A percentile compares a stretch with the other conserved stretches of the same genome.
Evolutionary conservation across 2,113 vertebrate species (phyloP).

Genomic region (Hemibagrus wyckioides): DNA sequence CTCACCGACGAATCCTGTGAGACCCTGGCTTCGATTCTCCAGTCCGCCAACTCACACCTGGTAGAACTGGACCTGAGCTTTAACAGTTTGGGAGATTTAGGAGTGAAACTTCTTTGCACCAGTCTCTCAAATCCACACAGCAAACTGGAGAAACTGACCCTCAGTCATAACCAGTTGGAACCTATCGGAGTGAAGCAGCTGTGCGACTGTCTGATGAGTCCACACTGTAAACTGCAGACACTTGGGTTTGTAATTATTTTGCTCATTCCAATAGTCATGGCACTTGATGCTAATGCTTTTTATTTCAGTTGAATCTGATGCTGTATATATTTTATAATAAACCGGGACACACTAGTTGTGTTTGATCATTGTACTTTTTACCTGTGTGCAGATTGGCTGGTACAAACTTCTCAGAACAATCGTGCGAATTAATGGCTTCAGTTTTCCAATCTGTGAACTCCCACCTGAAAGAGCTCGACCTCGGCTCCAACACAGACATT

Average conservation of each 20-base stretch:
- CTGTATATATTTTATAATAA: not conserved
- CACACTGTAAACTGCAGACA: constrained; percentile 32
- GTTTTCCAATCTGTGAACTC: constrained; percentile 50
- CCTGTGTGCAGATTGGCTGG: constrained; percentile 31
- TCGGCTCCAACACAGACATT: constrained; percentile 53
- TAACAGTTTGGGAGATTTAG: constrained; percentile 42
- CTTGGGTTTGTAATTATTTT: constrained; percentile 30
- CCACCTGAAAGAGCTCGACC: constrained; percentile 53
- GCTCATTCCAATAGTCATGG: not conserved
- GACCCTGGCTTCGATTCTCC: constrained; percentile 29
- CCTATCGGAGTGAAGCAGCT: constrained; percentile 33
- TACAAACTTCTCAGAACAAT: constrained; percentile 38
- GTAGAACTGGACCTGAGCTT: constrained; percentile 38
- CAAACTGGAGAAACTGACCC: constrained; percentile 34
- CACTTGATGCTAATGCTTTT: not conserved
- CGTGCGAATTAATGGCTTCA: constrained; percentile 49
- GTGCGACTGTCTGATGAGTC: constrained; percentile 27
- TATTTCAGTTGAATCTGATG: not conserved
- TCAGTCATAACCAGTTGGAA: constrained; percentile 29
- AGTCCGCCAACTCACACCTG: constrained; percentile 31
- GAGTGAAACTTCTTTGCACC: constrained; percentile 27
- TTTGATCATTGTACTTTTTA: not conserved
- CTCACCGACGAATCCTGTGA: constrained; percentile 41
- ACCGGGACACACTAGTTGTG: not conserved
- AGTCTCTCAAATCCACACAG: constrained; percentile 11